A percentile compares a stretch with the other conserved stretches of the same genome.
Conservation (phyloP, 2,888 invertebrate species). For the Malthinus seriepunctatus region DNA sequence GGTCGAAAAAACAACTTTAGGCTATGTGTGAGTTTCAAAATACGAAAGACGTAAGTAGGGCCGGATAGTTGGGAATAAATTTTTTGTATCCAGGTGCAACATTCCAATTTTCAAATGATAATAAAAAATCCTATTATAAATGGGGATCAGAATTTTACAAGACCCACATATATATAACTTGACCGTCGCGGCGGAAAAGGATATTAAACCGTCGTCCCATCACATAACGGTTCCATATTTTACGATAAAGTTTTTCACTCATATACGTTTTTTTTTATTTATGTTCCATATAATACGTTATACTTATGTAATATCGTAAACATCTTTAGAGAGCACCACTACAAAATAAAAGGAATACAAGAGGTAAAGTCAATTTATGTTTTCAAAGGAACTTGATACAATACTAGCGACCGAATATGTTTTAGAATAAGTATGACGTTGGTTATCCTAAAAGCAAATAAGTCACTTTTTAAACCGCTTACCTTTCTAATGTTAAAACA, state of each 20-base stretch:
- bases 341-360: slow-evolving; percentile 19
- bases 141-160: slow-evolving; percentile 26
- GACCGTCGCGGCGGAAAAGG: slow-evolving; percentile 20
- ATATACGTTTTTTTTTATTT: slow-evolving; percentile 17
- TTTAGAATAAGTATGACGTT: background rate
- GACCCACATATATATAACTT: slow-evolving; percentile 25
- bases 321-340: slow-evolving; percentile 16
- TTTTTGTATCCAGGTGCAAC: too few relatives aligned
- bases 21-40: too few relatives aligned
- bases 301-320: slow-evolving; percentile 20
- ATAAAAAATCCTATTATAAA: slow-evolving; percentile 24
- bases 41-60: too few relatives aligned
- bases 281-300: slow-evolving; percentile 20
- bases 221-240: slow-evolving; percentile 24
- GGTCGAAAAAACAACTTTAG: too few relatives aligned
- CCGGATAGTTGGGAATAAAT: too few relatives aligned
- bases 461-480: background rate
- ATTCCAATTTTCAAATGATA: slow-evolving; percentile 10
- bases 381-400: slow-evolving; percentile 16
- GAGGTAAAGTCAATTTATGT: slow-evolving; percentile 26
- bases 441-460: background rate
- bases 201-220: slow-evolving; percentile 28
- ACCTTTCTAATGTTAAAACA: slow-evolving; percentile 1
- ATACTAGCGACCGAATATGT: background rate
- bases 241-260: slow-evolving; percentile 29